A percentile compares a stretch with the other conserved stretches of the same genome.
These are phyloP conservation scores for Cephus rjabovi DNA, from an alignment of 2,888 invertebrate species.

Conservation along the genomic window DNA sequence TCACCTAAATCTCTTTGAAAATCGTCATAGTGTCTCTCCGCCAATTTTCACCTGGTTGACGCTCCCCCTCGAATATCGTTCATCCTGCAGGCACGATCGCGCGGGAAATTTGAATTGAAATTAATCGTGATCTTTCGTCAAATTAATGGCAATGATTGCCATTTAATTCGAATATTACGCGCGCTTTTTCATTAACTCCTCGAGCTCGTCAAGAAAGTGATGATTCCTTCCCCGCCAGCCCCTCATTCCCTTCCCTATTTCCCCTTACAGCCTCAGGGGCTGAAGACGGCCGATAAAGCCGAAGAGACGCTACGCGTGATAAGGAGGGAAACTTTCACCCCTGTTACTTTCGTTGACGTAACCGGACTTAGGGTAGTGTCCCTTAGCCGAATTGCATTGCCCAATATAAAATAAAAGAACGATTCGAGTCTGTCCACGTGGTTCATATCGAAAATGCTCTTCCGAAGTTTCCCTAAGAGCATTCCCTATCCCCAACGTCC, in stretches of 20 bases:
- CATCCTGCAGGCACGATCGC: neutral
- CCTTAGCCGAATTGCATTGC: neutral
- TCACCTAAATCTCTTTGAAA: neutral
- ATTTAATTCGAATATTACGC: slow-evolving; percentile 18
- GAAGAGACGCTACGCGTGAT: neutral
- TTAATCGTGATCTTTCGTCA: neutral
- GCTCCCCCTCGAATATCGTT: neutral
- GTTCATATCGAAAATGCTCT: neutral
- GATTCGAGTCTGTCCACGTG: neutral
- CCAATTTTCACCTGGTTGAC: neutral
- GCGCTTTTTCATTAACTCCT: slow-evolving; percentile 12
- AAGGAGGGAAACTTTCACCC: neutral
- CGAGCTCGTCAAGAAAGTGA: neutral
- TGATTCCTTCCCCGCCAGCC: neutral
- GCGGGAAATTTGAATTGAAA: neutral
- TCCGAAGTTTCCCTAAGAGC: neutral
- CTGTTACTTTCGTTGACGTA: neutral
- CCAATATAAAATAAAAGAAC: neutral
- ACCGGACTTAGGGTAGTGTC: neutral
- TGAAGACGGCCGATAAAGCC: slow-evolving; percentile 14
- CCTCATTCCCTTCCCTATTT: neutral
- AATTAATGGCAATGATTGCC: neutral
- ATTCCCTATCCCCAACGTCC: neutral
- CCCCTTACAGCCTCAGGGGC: slow-evolving; percentile 22
- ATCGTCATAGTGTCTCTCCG: neutral